Evolutionary conservation across 2,888 invertebrate species (phyloP), one percentile per base, ranked within the genome.

Genomic region (Orchesellides sinensis): DNA sequence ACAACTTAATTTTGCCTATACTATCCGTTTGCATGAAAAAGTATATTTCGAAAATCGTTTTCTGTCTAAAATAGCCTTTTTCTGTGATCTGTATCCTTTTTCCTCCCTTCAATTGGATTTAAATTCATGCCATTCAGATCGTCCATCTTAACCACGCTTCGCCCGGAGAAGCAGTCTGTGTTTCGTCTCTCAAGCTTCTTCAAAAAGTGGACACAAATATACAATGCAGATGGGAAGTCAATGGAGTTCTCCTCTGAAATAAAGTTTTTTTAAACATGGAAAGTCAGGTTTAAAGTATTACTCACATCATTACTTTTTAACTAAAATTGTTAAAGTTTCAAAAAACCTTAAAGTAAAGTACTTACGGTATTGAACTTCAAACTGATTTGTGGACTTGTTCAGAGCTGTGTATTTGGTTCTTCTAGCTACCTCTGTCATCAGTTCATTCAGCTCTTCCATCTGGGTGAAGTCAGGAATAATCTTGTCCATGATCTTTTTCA

Each of bases 311-410:
- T n/a, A n/a, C n/a, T n/a, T n/a, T n/a, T n/a, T n/a, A n/a, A n/a
- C n/a, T n/a, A n/a, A n/a, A n/a, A n/a, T n/a, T n/a, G n/a, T n/a
- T n/a, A n/a, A 21, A 17, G 2, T 4, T 52, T 17, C 52, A 52
- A 2, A 19, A 2, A 17, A 17, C 19, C n/a, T n/a, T 52, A 23
- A 8, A 54, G 1, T 59, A 29, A 12, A 6, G 8, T 8, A 73
- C 82, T 80, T 84, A 85, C 85, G 72, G 32, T 75, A 80, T 23
- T 80, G n/a, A 4, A 85, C 84, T 54, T 85, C 85, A 63, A 84
- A 72, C 17, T 85, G 65, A 2, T 79, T 80, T 47, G 85, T 85
- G 2, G 27, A 19, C 32, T 77, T 83, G 52, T 85, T 85, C 14
- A 85, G 35, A 4, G 61, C 69, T 4, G 85, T 85, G 49, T 85